phyloP scores from a whole-genome alignment of 2,888 invertebrate genomes.

The Latheticus oryzae region DNA sequence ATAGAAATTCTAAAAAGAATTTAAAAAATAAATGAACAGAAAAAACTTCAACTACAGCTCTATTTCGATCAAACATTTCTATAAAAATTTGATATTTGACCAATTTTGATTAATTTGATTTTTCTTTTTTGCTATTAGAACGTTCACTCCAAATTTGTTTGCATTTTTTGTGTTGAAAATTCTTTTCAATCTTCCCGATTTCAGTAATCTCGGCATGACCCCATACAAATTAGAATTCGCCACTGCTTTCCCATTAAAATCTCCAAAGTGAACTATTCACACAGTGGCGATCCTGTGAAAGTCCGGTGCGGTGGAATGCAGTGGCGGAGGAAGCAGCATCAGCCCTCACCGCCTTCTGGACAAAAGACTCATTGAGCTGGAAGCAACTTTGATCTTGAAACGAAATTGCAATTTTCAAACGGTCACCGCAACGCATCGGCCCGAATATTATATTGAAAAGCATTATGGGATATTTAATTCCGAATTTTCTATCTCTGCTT shows the following conservation, averaged over 20 bases:
- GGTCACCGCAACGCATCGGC: conserved; percentile 62
- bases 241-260: conserved; percentile 35
- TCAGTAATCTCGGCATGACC: neutral
- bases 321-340: conserved; percentile 36
- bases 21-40: too few relatives aligned
- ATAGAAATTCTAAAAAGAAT: too few relatives aligned
- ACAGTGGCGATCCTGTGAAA: conserved; percentile 49
- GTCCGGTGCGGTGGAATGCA: conserved; percentile 54
- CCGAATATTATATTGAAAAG: conserved; percentile 63
- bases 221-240: conserved; percentile 26
- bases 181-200: too few relatives aligned
- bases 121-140: too few relatives aligned
- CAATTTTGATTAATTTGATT: too few relatives aligned
- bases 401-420: conserved; percentile 65
- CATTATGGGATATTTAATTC: conserved; percentile 62
- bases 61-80: too few relatives aligned
- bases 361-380: conserved; percentile 62
- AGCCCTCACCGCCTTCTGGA: conserved; percentile 51
- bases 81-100: too few relatives aligned
- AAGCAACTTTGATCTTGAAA: conserved; percentile 65
- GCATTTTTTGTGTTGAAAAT: too few relatives aligned
- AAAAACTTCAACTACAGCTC: too few relatives aligned
- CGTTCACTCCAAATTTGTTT: too few relatives aligned
- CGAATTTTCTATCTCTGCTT: conserved; percentile 52
- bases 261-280: conserved; percentile 31